Percentiles rank a stretch among this genome's conserved stretches.
These are phyloP conservation scores for Sibirionetta formosa DNA, from an alignment of 2,797 vertebrate genomes.

Conservation along the genomic window DNA sequence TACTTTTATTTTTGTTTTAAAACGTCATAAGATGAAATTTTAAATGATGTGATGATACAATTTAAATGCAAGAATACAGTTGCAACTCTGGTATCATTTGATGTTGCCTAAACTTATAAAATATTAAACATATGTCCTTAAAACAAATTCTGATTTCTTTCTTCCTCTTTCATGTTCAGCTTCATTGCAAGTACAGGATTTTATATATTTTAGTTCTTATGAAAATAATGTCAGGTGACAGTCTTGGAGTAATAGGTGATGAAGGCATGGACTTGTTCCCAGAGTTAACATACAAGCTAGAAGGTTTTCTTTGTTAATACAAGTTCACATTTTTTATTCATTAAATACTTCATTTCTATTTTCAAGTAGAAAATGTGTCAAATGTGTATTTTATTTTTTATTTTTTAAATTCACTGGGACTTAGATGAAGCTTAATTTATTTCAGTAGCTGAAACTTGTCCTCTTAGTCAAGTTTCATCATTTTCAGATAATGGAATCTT, in stretches of 20 bases:
- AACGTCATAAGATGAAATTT: neutral
- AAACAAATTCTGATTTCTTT: neutral
- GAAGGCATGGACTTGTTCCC: neutral
- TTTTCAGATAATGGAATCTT: slow-evolving; percentile 6
- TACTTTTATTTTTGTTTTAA: neutral
- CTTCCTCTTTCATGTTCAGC: neutral
- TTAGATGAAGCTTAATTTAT: slow-evolving; percentile 41
- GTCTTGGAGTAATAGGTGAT: neutral
- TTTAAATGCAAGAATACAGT: neutral
- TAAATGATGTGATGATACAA: neutral
- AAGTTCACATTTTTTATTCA: neutral
- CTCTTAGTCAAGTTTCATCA: neutral
- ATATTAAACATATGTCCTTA: neutral
- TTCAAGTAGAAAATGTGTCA: neutral
- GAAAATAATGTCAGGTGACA: neutral
- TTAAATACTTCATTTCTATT: neutral
- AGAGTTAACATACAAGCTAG: neutral
- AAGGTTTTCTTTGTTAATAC: neutral
- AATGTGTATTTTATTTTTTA: neutral
- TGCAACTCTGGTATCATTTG: neutral
- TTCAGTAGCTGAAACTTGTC: slow-evolving; percentile 20
- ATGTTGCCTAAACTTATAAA: neutral
- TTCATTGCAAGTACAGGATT: neutral
- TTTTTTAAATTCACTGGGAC: neutral
- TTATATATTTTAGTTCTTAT: neutral